Conservation (phyloP, 1,140 invertebrate species). For the Heliothis subflexa region DNA sequence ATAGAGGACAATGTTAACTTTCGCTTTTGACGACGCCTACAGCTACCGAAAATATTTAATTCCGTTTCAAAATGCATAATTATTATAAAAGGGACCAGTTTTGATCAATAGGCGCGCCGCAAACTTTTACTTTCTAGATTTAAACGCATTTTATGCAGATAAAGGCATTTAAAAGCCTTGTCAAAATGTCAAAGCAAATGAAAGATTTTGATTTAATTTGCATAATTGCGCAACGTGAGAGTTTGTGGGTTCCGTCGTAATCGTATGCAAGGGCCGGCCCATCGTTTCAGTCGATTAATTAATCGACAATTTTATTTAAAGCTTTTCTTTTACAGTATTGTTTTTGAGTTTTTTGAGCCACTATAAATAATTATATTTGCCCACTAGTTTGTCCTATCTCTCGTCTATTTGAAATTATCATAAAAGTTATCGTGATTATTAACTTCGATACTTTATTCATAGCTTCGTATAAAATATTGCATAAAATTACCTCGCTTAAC, state of each 20-base stretch:
- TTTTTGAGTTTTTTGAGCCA: too few species aligned
- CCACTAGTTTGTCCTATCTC: too few species aligned
- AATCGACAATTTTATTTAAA: conserved; percentile 28
- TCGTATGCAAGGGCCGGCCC: conserved; percentile 69
- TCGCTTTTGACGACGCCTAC: conserved; percentile 62
- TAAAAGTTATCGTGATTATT: neutral
- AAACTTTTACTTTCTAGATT: conserved; percentile 61
- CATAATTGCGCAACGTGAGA: conserved; percentile 71
- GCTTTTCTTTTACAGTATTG: neutral
- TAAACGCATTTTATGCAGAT: conserved; percentile 51
- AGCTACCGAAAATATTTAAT: conserved; percentile 35
- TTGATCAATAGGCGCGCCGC: conserved; percentile 42
- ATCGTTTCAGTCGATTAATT: conserved; percentile 42
- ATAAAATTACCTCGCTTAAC: conserved; percentile 8
- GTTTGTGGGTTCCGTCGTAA: conserved; percentile 70
- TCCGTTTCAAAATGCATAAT: conserved; percentile 25
- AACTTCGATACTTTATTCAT: neutral
- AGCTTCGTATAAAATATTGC: conserved; percentile 10
- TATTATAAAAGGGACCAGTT: conserved; percentile 23
- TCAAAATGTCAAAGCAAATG: conserved; percentile 64
- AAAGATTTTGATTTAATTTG: conserved; percentile 69
- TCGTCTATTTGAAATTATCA: neutral
- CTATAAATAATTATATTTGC: too few species aligned
- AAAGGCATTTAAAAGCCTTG: conserved; percentile 35
- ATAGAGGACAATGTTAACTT: conserved; percentile 61